These are phyloP conservation scores for Pterocles gutturalis DNA, from an alignment of 2,113 vertebrate genomes.

Conservation along the genomic window DNA sequence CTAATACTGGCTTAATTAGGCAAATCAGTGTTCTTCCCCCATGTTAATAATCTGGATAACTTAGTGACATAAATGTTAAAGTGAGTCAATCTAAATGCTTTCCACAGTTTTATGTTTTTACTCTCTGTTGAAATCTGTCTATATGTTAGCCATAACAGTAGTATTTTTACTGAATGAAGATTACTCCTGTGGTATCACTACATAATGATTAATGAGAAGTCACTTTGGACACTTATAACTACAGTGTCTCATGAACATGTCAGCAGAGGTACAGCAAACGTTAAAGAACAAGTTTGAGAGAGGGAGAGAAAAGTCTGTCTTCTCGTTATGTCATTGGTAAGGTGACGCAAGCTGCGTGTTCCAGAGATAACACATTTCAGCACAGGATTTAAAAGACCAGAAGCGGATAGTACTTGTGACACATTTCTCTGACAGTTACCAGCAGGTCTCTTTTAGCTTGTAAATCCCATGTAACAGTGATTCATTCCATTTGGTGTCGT, in stretches of 20 bases:
- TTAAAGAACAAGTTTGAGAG: not conserved
- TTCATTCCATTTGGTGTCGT: not conserved
- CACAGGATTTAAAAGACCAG: not conserved
- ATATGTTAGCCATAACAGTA: not conserved
- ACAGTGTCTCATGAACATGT: not conserved
- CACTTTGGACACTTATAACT: not conserved
- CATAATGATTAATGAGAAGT: not conserved
- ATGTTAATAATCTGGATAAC: not conserved
- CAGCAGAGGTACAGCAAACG: not conserved
- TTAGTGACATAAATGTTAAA: not conserved
- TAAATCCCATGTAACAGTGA: not conserved
- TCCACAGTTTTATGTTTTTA: not conserved
- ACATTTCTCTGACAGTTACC: not conserved
- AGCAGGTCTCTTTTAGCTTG: not conserved
- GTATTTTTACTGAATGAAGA: not conserved
- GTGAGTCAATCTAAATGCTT: not conserved
- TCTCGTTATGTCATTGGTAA: fast-evolving
- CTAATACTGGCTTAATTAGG: not conserved
- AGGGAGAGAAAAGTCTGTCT: not conserved
- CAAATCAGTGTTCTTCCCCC: not conserved
- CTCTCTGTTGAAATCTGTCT: not conserved
- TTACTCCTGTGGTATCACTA: not conserved
- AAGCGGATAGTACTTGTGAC: not conserved
- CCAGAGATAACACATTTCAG: not conserved
- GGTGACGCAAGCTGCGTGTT: not conserved